These are phyloP conservation scores for Drosophila lowei DNA, from an alignment of 1,140 invertebrate genomes.

Conservation along the genomic window DNA sequence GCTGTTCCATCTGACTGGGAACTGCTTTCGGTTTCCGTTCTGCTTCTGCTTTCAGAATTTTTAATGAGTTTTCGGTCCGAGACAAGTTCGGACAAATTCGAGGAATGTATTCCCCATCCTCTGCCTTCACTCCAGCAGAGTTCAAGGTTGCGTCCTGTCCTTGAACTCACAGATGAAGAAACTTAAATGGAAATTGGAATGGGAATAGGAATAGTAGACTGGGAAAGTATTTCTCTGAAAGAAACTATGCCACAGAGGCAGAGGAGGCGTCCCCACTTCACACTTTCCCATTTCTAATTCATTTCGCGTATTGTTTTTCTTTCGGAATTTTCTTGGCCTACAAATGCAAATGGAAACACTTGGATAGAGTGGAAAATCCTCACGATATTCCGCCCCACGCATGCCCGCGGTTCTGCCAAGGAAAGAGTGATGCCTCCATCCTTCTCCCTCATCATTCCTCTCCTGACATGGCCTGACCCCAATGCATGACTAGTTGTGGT, in stretches of 20 bases:
- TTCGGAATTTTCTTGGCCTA: constrained; percentile 16
- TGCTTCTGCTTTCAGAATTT: constrained; percentile 24
- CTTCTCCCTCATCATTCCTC: constrained; percentile 11
- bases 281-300: constrained; percentile 12
- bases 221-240: not conserved
- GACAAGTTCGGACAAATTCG: constrained; percentile 21
- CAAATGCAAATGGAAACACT: constrained; percentile 55
- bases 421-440: not conserved
- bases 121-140: not conserved
- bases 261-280: not conserved
- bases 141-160: constrained; percentile 37
- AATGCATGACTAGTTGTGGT: constrained; percentile 53
- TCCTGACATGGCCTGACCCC: constrained; percentile 44
- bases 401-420: constrained; percentile 20
- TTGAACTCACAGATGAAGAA: constrained; percentile 40
- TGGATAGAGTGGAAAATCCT: constrained; percentile 22
- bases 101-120: constrained; percentile 14
- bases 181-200: constrained; percentile 6
- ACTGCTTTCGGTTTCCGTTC: constrained; percentile 20
- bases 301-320: constrained; percentile 19
- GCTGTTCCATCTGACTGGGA: constrained; percentile 17
- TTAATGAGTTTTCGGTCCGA: constrained; percentile 34
- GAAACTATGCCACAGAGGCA: not conserved
- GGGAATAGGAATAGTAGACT: not conserved
- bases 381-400: not conserved